Evolutionary conservation across 2,888 invertebrate genomes (phyloP), one percentile per base, ranked within the genome.

Genomic region (Euplexia lucipara): DNA sequence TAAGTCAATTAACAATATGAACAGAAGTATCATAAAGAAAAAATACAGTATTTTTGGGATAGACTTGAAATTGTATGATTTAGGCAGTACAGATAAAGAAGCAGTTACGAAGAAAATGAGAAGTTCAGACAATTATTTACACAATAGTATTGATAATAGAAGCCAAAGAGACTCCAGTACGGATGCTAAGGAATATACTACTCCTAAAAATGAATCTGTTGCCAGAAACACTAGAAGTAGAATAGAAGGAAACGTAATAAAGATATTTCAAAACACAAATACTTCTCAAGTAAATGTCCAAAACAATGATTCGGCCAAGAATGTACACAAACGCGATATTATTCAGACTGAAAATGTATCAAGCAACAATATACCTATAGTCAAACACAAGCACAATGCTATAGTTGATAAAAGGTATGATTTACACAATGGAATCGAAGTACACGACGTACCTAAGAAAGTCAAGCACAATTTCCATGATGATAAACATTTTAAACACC

Each of bases 291-390:
- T 6, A 18, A 10, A 10, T 12, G 2, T 8, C 12, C 12, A 48
- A 34, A 26, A 22, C 0, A 0, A 35, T 3, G 34, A 47, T 34
- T 12, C 2, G n/a, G n/a, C n/a, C 12, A 60, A 58, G 35, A 30
- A 44, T 7, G 0, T 61, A 32, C 14, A 45, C 14, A 66, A 66
- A 60, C 70, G 66, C 30, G 41, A 66, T 26, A 48, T 41, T 34
- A 1, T 16, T 14, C n/a, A 20, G 10, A 1, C 16, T 14, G 3
- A 26, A 3, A n/a, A 44, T 12, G 12, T 5, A 8, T 7, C 22
- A 12, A 37, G 4, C 18, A 12, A n/a, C 10, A 16, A 35, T 20
- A 41, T 3, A 0, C 7, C 20, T 16, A n/a, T 10, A n/a, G 16
- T 9, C 6, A 16, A 14, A 9, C 16, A 12, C 22, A 42, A 64